A percentile compares a stretch with the other conserved stretches of the same genome.
phyloP scores from a whole-genome alignment of 2,888 invertebrate species.

The Himalopsyche japonica region DNA sequence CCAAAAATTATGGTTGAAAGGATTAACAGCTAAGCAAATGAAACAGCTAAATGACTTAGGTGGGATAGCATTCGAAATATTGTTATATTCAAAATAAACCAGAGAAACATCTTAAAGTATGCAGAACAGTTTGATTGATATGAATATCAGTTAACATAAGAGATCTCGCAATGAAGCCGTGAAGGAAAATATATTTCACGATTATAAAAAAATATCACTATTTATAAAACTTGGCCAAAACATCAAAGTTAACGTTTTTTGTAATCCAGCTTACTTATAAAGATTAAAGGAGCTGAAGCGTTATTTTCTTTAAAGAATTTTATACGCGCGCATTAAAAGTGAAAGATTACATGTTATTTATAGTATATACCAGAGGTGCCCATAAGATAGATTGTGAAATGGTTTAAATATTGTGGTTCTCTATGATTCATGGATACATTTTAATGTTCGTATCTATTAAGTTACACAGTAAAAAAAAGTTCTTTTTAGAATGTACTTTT shows the following conservation, averaged over 20 bases:
- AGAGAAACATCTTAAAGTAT: not conserved
- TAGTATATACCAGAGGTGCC: not conserved
- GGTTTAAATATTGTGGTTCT: too few species aligned
- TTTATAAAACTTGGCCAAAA: constrained; percentile 21
- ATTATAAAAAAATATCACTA: not conserved
- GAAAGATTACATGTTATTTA: not conserved
- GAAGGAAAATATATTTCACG: not conserved
- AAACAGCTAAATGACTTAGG: not conserved
- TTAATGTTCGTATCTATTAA: too few species aligned
- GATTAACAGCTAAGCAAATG: too few species aligned
- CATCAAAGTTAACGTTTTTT: constrained; percentile 33
- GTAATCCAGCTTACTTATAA: constrained; percentile 11
- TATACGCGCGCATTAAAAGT: not conserved
- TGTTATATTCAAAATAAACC: not conserved
- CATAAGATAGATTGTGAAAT: too few species aligned
- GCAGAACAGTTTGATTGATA: not conserved
- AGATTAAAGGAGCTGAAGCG: constrained; percentile 15
- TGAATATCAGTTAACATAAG: too few species aligned
- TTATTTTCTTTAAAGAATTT: constrained; percentile 25
- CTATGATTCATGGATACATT: too few species aligned
- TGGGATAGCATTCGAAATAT: not conserved
- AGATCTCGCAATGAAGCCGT: not conserved
- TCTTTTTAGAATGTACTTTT: too few species aligned
- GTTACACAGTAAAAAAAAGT: too few species aligned
- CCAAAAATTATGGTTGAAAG: too few species aligned